Percentiles rank a stretch among this genome's conserved stretches.
These are phyloP conservation scores for Sminthopsis crassicaudata DNA, from an alignment of 2,113 vertebrate genomes.

Conservation along the genomic window DNA sequence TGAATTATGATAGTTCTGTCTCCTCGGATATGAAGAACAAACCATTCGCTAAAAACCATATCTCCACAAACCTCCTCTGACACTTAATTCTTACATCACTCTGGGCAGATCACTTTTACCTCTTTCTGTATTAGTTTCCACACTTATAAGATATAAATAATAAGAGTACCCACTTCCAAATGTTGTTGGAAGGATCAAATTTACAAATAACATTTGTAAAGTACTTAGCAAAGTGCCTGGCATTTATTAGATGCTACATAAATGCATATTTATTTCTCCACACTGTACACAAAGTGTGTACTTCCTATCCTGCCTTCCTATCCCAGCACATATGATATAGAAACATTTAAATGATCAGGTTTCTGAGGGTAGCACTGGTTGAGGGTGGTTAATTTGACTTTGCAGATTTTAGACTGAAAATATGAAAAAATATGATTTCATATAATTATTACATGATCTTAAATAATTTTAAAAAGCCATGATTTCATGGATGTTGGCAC, in stretches of 20 bases:
- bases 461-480: not conserved
- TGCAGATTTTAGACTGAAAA: not conserved
- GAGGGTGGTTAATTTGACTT: not conserved
- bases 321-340: not conserved
- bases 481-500: not conserved
- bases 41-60: not conserved
- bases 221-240: not conserved
- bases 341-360: not conserved
- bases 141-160: not conserved
- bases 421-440: not conserved
- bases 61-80: not conserved
- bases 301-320: not conserved
- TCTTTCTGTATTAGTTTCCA: not conserved
- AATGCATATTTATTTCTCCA: not conserved
- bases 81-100: not conserved
- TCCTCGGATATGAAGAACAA: not conserved
- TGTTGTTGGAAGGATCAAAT: not conserved
- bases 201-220: not conserved
- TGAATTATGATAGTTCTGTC: not conserved
- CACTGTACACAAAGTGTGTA: not conserved
- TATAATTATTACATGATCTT: not conserved
- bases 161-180: not conserved
- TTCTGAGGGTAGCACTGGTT: not conserved
- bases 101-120: not conserved
- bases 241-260: not conserved